Base-by-base conservation (phyloP, 2,888 invertebrate species). In the Luperina testacea region DNA sequence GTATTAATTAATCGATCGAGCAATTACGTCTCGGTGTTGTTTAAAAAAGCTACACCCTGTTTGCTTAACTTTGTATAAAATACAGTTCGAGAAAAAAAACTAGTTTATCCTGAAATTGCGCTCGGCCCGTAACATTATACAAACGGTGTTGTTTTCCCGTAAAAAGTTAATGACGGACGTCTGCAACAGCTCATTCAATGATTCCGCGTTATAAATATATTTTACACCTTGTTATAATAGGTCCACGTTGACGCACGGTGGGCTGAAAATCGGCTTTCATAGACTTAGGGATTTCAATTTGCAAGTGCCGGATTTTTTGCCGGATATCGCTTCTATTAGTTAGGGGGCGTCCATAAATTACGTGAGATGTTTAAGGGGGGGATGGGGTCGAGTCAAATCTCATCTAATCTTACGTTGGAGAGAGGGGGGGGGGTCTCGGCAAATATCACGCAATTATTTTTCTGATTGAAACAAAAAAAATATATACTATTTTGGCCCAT, bases 121-220 rank as follows among this genome's bases (percentile, higher is more conserved):
- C 27, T 77, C 69, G 64, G 32, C 32, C 45, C 24, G 63, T 85
- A 82, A 73, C 48, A 81, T 86, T 86, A 85, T 77, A 69, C 71
- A 74, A 87, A 80, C 51, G 68, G 71, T 83, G 63, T 83, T 81
- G 69, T 87, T 81, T 87, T 76, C 82, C 77, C 75, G 85, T 87
- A 81, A 79, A 77, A 82, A 70, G 76, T 72, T 75, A 72, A 85
- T 82, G 70, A 65, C 77, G 45, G 65, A 74, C 77, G 65, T 78
- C 70, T 84, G 85, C 76, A 76, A 82, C 85, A 80, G 76, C 77
- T 82, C 79, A 74, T 75, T 81, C 78, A 76, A 82, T 84, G 86
- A 86, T 78, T 76, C 77, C 51, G 63, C 45, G 68, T 77, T 86
- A 82, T 77, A 85, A 83, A 86, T 82, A 82, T 74, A 83, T 69